Evolutionary conservation across 1,140 invertebrate genomes (phyloP).

Genomic region (Cryptotermes secundus): DNA sequence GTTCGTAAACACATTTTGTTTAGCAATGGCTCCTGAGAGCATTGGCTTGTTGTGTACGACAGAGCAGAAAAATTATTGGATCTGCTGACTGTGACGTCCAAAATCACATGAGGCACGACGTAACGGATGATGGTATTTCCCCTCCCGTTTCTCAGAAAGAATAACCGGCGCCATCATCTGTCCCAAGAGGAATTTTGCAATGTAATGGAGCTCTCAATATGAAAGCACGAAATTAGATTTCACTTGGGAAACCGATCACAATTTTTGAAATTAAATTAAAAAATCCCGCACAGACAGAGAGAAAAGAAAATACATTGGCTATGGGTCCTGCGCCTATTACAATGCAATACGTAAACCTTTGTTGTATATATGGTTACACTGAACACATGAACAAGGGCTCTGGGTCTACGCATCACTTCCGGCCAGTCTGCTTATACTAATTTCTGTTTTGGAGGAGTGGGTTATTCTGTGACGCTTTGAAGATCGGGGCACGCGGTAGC

Average conservation of each 20-base stretch:
- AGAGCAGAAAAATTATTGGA: slow-evolving; percentile 13
- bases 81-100: background rate
- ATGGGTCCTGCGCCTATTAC: background rate
- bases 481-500: too few species aligned
- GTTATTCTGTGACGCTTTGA: too few species aligned
- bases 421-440: too few species aligned
- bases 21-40: background rate
- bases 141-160: background rate
- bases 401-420: too few species aligned
- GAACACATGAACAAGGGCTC: background rate
- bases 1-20: too few species aligned
- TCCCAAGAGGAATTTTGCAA: background rate
- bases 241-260: slow-evolving; percentile 18
- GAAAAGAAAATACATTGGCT: background rate
- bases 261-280: slow-evolving; percentile 17
- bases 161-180: background rate
- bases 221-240: slow-evolving; percentile 18
- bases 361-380: background rate
- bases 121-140: background rate
- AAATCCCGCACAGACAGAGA: background rate
- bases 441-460: too few species aligned
- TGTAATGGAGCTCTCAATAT: slow-evolving; percentile 12
- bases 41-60: background rate
- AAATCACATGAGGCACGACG: background rate
- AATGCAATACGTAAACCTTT: background rate